Conservation (phyloP, 2,797 vertebrate genomes). For the Novumbra hubbsi region DNA sequence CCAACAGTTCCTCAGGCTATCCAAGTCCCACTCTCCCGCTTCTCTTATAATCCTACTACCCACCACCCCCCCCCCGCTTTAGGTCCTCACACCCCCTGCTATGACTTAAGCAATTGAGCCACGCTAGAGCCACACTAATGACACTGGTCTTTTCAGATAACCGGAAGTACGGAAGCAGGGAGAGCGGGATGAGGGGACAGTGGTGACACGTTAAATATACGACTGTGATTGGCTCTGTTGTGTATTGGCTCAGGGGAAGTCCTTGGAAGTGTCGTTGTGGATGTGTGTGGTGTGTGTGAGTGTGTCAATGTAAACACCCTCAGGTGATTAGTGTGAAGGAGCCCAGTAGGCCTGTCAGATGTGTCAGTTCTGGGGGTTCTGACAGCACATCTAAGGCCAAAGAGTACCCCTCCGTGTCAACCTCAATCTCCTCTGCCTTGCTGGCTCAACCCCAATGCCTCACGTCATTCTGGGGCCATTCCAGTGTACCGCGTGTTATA, state of each 20-base stretch:
- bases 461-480: background rate
- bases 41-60: background rate
- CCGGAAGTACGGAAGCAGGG: slow-evolving; percentile 29
- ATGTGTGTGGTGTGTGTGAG: slow-evolving; percentile 2
- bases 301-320: slow-evolving; percentile 48
- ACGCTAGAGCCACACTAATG: slow-evolving; percentile 59
- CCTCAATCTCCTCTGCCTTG: background rate
- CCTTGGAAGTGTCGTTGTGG: background rate
- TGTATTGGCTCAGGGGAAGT: slow-evolving; percentile 60
- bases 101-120: slow-evolving; percentile 62
- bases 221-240: slow-evolving; percentile 46
- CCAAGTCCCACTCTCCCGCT: background rate
- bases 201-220: slow-evolving; percentile 58
- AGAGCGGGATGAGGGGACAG: slow-evolving; percentile 49
- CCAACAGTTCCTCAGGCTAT: background rate
- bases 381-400: slow-evolving; percentile 20
- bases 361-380: slow-evolving; percentile 51
- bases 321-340: slow-evolving; percentile 54
- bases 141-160: slow-evolving; percentile 66
- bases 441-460: background rate
- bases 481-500: too few relatives aligned
- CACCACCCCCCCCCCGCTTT: background rate
- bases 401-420: slow-evolving; percentile 23
- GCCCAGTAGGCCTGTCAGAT: slow-evolving; percentile 44
- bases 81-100: slow-evolving; percentile 37